phyloP scores from a whole-genome alignment of 2,888 invertebrate species.

The Camponotus fellah region DNA sequence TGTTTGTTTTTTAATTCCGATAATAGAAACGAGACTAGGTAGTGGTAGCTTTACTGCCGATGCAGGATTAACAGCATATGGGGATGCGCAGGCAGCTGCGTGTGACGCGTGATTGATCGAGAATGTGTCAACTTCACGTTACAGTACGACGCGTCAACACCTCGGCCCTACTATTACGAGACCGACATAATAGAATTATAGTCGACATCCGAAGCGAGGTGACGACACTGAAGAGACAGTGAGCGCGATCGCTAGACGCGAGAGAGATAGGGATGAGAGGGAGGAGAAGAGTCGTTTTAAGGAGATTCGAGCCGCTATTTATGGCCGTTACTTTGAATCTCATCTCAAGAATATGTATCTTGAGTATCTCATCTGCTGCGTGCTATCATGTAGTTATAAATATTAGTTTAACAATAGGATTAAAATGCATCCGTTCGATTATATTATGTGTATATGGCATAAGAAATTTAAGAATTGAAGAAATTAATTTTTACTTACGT shows the following conservation, averaged over 20 bases:
- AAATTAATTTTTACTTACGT: background rate
- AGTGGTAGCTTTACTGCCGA: slow-evolving; percentile 54
- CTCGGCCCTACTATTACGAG: slow-evolving; percentile 71
- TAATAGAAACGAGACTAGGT: slow-evolving; percentile 22
- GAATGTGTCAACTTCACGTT: slow-evolving; percentile 84
- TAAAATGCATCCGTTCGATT: background rate
- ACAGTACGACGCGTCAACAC: slow-evolving; percentile 81
- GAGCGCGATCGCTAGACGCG: background rate
- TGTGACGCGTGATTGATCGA: slow-evolving; percentile 84
- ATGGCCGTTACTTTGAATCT: background rate
- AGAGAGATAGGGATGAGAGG: background rate
- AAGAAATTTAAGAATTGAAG: background rate
- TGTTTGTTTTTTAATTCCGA: slow-evolving; percentile 10
- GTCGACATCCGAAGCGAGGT: slow-evolving; percentile 60
- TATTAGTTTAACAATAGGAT: background rate
- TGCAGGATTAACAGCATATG: slow-evolving; percentile 71
- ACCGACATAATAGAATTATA: slow-evolving; percentile 73
- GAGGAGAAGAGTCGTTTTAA: slow-evolving; percentile 31
- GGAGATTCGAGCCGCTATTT: background rate
- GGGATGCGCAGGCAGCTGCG: slow-evolving; percentile 79
- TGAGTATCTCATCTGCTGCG: background rate
- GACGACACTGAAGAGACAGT: slow-evolving; percentile 28
- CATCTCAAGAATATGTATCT: background rate
- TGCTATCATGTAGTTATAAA: background rate
- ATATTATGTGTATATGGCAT: too few species aligned